A percentile compares a stretch with the other conserved stretches of the same genome.
phyloP scores from a whole-genome alignment of 1,140 invertebrate genomes.

The Himalopsyche phryganea region DNA sequence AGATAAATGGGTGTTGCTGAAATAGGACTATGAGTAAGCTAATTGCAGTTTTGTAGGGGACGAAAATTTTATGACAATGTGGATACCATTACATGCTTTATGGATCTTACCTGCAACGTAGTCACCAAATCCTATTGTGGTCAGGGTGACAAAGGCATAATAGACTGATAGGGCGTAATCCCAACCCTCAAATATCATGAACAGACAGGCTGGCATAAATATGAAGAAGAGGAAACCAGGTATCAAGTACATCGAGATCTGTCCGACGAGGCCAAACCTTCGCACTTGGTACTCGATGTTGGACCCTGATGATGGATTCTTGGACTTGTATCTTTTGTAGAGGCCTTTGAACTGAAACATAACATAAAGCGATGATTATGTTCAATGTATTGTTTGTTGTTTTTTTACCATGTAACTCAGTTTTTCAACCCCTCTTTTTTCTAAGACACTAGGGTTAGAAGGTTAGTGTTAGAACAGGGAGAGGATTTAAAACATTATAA shows the following conservation, averaged over 20 bases:
- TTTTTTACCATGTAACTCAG: no score
- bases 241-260: constrained; percentile 74
- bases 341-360: constrained; percentile 65
- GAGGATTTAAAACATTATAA: no score
- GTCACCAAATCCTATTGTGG: constrained; percentile 94
- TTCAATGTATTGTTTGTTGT: no score
- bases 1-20: no score
- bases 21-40: no score
- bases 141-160: constrained; percentile 87
- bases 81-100: no score
- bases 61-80: no score
- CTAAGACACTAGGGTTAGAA: no score
- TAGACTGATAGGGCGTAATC: constrained; percentile 85
- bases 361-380: no score
- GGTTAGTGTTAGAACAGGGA: no score
- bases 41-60: no score
- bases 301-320: constrained; percentile 56
- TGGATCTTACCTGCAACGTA: constrained; percentile 65
- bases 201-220: constrained; percentile 87
- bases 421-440: no score
- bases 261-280: constrained; percentile 66
- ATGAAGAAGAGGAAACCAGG: constrained; percentile 88
- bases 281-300: constrained; percentile 60
- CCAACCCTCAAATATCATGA: constrained; percentile 86
- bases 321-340: constrained; percentile 72